Evolutionary conservation across 2,113 vertebrate species (phyloP), one percentile per base, ranked within the genome.

Genomic region (Phylloscopus trochiloides): DNA sequence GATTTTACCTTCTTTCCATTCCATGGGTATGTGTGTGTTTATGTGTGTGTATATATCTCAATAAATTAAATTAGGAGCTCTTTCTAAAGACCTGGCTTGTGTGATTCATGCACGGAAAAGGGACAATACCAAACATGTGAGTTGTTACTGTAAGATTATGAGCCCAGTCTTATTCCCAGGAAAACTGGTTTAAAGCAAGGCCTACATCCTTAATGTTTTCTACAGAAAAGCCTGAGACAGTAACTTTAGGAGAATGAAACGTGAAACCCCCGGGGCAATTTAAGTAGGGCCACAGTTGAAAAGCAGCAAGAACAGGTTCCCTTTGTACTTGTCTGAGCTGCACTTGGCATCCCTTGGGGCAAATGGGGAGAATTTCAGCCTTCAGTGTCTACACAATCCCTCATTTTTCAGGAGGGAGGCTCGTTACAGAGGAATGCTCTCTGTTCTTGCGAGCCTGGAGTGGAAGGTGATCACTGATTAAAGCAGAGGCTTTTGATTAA

Each of bases 311-410:
- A 97, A 97, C 94, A 96, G 95, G 96, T 96, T 97, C 91, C 87
- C 94, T 96, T 97, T 97, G 96, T 96, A 82, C 86, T 96, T 85
- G 51, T 54, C 71, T 45, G 90, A 75, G 81, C 87, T 79, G 5
- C 92, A 73, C 96, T 95, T 97, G 96, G 96, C 95, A 96, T 95
- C 96, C 93, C 94, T 70, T 81, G 93, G 94, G 94, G 94, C 95
- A 91, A 87, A 91, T 1, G 71, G 91, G 89, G 94, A 75, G 91
- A 84, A 68, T 95, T 96, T 97, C 95, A 96, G 91, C 94, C 89
- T 66, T 57, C 91, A 2, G 13, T 50, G 77, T 85, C 93, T 72
- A 76, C 91, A 97, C 95, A 97, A 90, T 94, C 91, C 93, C 90
- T 94, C 89, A 87, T 94, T 96, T 97, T 96, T 85, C 70, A 75